Base-by-base conservation (phyloP, 2,888 invertebrate genomes). In the Entomobrya multifasciata region DNA sequence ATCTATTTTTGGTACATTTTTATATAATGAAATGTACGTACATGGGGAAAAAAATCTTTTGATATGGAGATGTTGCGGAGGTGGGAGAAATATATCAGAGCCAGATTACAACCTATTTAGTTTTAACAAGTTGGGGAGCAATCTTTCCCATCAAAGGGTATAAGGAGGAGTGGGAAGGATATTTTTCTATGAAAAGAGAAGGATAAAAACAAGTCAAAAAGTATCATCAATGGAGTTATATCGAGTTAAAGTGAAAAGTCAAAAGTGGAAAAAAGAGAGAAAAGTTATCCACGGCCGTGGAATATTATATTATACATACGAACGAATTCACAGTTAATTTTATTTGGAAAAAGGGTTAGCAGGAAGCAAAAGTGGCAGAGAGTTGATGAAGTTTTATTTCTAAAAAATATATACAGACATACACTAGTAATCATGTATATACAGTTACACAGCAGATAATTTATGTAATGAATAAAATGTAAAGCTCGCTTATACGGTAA, bases 351-450 rank as follows among this genome's bases (percentile, higher is more conserved):
- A 36, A 57, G 30, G 13, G 49, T n/a, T n/a, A 17, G n/a, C 17
- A 79, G 49, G 65, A 11, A 65, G 65, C 30, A n/a, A n/a, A 65
- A 62, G 79, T 65, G 17, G 79, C 30, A 65, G 52, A 20, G 82
- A 76, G 82, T 87, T 86, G 86, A 86, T 81, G 80, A 86, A 87
- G 82, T 87, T 87, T 87, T 82, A 47, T 76, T 36, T 47, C 76
- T 84, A 65, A 77, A 76, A 76, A 22, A 47, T n/a, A n/a, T n/a
- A n/a, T n/a, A n/a, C n/a, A n/a, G n/a, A n/a, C n/a, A n/a, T n/a
- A n/a, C n/a, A n/a, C n/a, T n/a, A n/a, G n/a, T n/a, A n/a, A n/a
- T n/a, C n/a, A n/a, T n/a, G n/a, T n/a, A 81, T 55, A 81, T 82
- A 70, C 47, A 17, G 44, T 44, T 65, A 55, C n/a, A 55, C 20